Evolutionary conservation across 2,797 vertebrate species (phyloP).

Genomic region (Otus scops): DNA sequence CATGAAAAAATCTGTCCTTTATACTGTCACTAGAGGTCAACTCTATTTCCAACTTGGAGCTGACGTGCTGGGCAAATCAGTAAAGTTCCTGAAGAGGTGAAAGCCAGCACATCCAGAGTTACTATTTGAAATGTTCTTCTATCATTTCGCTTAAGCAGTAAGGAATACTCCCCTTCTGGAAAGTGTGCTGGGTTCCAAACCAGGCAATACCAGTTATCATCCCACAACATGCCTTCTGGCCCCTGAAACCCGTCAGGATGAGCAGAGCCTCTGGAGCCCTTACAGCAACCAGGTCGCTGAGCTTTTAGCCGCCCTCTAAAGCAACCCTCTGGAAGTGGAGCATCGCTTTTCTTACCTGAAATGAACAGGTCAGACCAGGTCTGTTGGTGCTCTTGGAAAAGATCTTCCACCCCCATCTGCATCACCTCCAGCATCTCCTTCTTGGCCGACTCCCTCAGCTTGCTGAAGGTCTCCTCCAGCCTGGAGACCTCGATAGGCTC

Average conservation of each 20-base stretch:
- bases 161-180: neutral
- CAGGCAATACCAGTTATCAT: neutral
- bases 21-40: neutral
- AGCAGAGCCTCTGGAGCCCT: neutral
- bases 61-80: neutral
- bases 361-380: constrained; percentile 94
- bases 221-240: neutral
- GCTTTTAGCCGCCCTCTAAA: neutral
- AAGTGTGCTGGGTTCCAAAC: neutral
- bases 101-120: neutral
- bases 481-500: constrained; percentile 79
- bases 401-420: constrained; percentile 78
- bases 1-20: neutral
- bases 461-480: constrained; percentile 82
- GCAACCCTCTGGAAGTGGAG: rapidly evolving
- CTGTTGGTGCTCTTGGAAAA: constrained; percentile 87
- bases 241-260: rapidly evolving
- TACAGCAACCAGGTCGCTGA: neutral
- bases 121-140: neutral
- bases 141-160: rapidly evolving
- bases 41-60: neutral
- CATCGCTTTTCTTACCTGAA: constrained; percentile 80
- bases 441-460: constrained; percentile 82
- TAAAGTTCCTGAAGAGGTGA: neutral
- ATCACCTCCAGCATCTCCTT: constrained; percentile 89